Percentiles rank a stretch among this genome's conserved stretches.
phyloP scores from a whole-genome alignment of 2,113 vertebrate species.

The Bufo gargarizans region DNA sequence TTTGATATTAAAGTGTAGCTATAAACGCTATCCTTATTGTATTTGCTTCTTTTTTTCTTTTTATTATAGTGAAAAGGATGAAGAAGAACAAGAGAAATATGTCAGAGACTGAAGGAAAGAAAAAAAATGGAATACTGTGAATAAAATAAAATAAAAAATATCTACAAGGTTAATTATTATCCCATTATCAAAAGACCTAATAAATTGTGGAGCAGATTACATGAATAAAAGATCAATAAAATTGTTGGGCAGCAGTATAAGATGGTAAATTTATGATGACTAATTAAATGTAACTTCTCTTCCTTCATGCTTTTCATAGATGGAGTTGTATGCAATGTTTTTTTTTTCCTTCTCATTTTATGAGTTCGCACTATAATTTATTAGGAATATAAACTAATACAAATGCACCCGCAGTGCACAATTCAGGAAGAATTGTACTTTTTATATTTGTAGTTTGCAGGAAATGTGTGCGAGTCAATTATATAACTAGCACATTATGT shows the following conservation, averaged over 20 bases:
- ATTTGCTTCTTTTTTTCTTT: background rate
- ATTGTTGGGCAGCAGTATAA: conserved; percentile 53
- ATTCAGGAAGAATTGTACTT: conserved; percentile 40
- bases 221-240: conserved; percentile 59
- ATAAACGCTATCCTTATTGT: background rate
- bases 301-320: conserved; percentile 46
- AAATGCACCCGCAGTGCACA: conserved; percentile 36
- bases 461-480: conserved; percentile 34
- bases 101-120: background rate
- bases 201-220: conserved; percentile 57
- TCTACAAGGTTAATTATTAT: conserved; percentile 55
- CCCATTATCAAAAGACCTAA: conserved; percentile 57
- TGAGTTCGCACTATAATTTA: conserved; percentile 39
- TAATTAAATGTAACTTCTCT: conserved; percentile 56
- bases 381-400: conserved; percentile 49
- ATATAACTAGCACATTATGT: conserved; percentile 19
- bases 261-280: conserved; percentile 42
- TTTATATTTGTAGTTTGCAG: conserved; percentile 35
- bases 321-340: conserved; percentile 22
- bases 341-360: conserved; percentile 45
- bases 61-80: background rate
- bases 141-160: conserved; percentile 38
- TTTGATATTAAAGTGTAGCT: background rate
- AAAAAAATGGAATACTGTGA: conserved; percentile 1
- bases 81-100: background rate